A percentile compares a stretch with the other conserved stretches of the same genome.
Conservation (phyloP, 2,888 invertebrate species). For the Arrhopalites spinosus region DNA sequence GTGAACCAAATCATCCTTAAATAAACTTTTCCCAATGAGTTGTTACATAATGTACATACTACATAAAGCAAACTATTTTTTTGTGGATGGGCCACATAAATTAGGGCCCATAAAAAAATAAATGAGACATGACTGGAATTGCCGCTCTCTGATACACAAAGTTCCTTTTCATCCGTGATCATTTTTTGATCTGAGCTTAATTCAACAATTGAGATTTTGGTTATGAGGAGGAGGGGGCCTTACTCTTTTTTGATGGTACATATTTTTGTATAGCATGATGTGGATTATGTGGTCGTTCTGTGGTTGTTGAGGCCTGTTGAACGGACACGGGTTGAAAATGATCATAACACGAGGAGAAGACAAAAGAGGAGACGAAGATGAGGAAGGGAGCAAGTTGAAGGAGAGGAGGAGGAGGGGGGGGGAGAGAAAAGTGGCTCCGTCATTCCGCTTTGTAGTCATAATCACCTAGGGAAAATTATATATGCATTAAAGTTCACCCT, state of each 20-base stretch:
- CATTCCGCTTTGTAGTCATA: slow-evolving; percentile 12
- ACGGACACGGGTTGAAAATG: no score
- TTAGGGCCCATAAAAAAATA: not conserved
- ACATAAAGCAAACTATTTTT: no score
- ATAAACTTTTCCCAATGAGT: not conserved
- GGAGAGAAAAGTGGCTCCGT: slow-evolving; percentile 25
- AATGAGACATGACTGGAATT: slow-evolving; percentile 8
- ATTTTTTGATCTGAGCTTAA: not conserved
- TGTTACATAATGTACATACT: no score
- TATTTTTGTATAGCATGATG: not conserved
- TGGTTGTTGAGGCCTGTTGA: no score
- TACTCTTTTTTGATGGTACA: not conserved
- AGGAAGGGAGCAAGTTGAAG: not conserved
- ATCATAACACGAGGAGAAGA: not conserved
- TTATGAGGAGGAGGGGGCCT: not conserved
- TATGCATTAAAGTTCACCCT: no score
- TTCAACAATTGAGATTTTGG: not conserved
- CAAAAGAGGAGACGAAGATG: not conserved
- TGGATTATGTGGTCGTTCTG: not conserved
- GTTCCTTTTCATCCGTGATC: not conserved
- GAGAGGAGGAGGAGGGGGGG: not conserved
- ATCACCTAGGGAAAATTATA: not conserved
- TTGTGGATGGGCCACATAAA: not conserved
- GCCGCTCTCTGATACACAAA: not conserved
- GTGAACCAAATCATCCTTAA: not conserved